Conservation (phyloP, 2,113 vertebrate species). For the Nerophis lumbriciformis region DNA sequence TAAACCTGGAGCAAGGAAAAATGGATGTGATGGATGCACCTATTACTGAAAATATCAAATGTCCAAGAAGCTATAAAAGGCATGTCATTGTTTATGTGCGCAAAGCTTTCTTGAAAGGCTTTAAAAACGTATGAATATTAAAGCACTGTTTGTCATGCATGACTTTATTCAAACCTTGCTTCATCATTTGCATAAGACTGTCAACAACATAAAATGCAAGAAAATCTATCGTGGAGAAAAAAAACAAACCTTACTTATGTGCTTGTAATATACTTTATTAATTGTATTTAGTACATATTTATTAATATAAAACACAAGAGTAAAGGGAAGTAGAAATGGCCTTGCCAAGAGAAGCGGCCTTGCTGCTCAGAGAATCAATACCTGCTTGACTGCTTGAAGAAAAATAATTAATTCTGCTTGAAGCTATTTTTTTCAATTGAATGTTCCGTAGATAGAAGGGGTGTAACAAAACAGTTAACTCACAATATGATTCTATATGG, state of each 20-base stretch:
- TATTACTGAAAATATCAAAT: neutral
- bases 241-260: neutral
- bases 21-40: neutral
- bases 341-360: too few species aligned
- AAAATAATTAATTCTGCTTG: too few species aligned
- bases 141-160: constrained; percentile 8
- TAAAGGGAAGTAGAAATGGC: too few species aligned
- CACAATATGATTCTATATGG: too few species aligned
- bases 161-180: neutral
- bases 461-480: too few species aligned
- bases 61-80: neutral
- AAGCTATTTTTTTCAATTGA: too few species aligned
- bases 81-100: constrained; percentile 1
- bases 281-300: too few species aligned
- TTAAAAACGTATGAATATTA: constrained; percentile 3
- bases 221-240: neutral
- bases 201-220: neutral
- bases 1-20: neutral
- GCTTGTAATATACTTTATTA: too few species aligned
- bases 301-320: too few species aligned
- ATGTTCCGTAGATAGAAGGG: too few species aligned
- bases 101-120: constrained; percentile 10
- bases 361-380: too few species aligned
- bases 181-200: constrained; percentile 6
- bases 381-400: too few species aligned